Evolutionary conservation across 2,797 vertebrate species (phyloP), one percentile per base, ranked within the genome.

Genomic region (Hirundo rustica): DNA sequence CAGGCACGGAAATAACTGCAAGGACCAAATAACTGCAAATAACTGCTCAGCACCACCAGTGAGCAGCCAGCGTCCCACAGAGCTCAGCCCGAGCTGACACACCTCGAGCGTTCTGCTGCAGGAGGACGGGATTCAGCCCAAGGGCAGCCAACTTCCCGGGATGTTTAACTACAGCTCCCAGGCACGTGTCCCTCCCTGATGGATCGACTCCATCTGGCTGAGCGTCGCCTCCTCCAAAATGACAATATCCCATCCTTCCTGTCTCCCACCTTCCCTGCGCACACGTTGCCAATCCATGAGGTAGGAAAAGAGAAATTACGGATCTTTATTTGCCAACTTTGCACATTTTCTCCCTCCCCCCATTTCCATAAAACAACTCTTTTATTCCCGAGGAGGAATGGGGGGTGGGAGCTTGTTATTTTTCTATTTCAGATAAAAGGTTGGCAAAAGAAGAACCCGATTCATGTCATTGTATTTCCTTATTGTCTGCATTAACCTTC

Each of bases 401-500:
- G 82, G 90, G 85, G 96, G 94, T 95, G 95, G 94, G 74, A 95
- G 94, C 94, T 92, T 96, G 96, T 96, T 96, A 98, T 98, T 98
- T 98, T 98, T 97, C 95, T 94, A 94, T 95, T 97, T 95, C 68
- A 94, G 98, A 98, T 98, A 98, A 98, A 98, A 98, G 98, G 98
- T 98, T 98, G 98, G 98, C 98, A 98, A 98, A 98, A 98, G 98
- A 98, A 97, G 98, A 97, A 98, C 98, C 98, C 98, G 98, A 98
- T 98, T 98, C 98, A 97, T 98, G 98, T 98, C 98, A 97, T 98
- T 98, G 98, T 98, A 98, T 98, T 98, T 97, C 97, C 98, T 98
- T 98, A 98, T 98, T 98, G 99, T 99, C 98, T 98, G 98, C 96
- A 97, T 98, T 99, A 99, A 99, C 99, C 98, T 99, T 99, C 98